Conservation (phyloP, 2,888 invertebrate species). For the Rotaria macrura region DNA sequence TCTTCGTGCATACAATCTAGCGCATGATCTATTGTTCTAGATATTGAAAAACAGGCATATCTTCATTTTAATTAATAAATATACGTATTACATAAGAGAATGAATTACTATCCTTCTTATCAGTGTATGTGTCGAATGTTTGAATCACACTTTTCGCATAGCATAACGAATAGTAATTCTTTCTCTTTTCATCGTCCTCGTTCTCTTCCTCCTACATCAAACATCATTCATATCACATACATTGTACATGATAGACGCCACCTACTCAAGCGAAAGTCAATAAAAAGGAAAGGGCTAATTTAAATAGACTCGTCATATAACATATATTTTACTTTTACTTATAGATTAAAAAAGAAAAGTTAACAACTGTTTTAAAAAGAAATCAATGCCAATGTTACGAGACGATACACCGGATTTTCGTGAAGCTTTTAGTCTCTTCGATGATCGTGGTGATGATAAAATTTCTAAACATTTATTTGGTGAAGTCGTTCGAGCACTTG, state of each 20-base stretch:
- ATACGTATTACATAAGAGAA: not conserved
- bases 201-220: not conserved
- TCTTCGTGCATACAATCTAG: not conserved
- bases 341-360: not conserved
- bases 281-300: not conserved
- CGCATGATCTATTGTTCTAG: not conserved
- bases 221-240: not conserved
- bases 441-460: constrained; percentile 95
- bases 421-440: constrained; percentile 73
- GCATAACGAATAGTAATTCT: not conserved
- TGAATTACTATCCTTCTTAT: not conserved
- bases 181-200: not conserved
- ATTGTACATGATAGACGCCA: not conserved
- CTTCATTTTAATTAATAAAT: not conserved
- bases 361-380: not conserved
- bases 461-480: constrained; percentile 92
- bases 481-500: constrained; percentile 84
- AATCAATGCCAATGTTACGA: not conserved
- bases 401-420: constrained; percentile 23
- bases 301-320: not conserved
- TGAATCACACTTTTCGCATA: not conserved
- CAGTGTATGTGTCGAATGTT: not conserved
- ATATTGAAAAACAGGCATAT: not conserved
- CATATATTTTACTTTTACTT: not conserved
- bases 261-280: not conserved